phyloP scores from a whole-genome alignment of 2,797 vertebrate species.

The Mico argentatus region DNA sequence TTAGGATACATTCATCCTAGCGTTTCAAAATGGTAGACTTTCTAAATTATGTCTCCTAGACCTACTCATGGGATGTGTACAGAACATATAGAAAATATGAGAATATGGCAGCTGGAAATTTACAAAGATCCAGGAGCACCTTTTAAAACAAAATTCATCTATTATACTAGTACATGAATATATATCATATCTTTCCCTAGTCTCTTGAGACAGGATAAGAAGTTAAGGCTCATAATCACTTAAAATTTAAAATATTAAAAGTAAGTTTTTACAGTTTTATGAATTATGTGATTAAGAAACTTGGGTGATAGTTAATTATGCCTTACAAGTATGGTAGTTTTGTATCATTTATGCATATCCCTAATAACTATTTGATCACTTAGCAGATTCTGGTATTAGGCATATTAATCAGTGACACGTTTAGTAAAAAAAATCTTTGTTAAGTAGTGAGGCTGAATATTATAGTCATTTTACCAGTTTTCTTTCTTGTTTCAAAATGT shows the following conservation, averaged over 20 bases:
- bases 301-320: conserved; percentile 13
- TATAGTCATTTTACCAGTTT: neutral
- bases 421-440: neutral
- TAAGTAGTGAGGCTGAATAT: neutral
- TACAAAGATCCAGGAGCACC: neutral
- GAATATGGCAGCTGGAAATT: neutral
- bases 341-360: neutral
- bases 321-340: neutral
- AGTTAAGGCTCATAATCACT: neutral
- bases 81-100: neutral
- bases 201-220: conserved; percentile 9
- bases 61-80: neutral
- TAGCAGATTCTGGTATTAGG: conserved; percentile 1
- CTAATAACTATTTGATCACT: conserved; percentile 25
- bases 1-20: neutral
- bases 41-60: conserved; percentile 41
- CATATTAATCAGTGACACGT: neutral
- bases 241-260: conserved; percentile 15
- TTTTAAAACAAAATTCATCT: conserved; percentile 43
- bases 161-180: neutral
- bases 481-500: neutral
- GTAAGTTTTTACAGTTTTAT: conserved; percentile 14
- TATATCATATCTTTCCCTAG: neutral
- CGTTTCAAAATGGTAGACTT: conserved; percentile 49
- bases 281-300: conserved; percentile 30